Base-by-base conservation (phyloP, 2,888 invertebrate species). In the Mechanitis messenoides region DNA sequence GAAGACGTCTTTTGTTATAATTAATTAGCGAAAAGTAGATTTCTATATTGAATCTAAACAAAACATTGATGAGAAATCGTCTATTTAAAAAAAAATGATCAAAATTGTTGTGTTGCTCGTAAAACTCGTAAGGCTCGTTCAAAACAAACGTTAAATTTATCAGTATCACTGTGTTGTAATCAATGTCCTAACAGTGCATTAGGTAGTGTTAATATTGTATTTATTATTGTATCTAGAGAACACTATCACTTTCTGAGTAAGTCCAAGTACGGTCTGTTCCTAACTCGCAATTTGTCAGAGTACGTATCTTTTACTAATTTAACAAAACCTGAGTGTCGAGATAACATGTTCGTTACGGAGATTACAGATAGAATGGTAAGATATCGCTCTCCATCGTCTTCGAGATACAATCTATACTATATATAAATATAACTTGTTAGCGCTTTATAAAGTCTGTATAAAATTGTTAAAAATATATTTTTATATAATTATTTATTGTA, bases 161-260 rank as follows among this genome's bases (percentile, higher is more conserved):
- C 20, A 20, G 20, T 83, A 85, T 84, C 85, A 87, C 84, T 83
- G 20, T 20, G 0, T 20, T 20, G 20, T 20, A 20, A 20, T 20
- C 20, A 20, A 20, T 20, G 20, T 20, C 20, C 20, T 79, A 81
- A 84, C 84, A 79, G 80, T 80, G 78, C 79, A 82, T 68, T 68
- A 69, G 69, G 68, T 69, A 70, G 67, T 69, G 69, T 68, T 71
- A 71, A 70, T 67, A 70, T 64, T 62, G 69, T 69, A 72, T 71
- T 69, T 71, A 69, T 71, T 70, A 72, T 87, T 77, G 83, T 81
- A 85, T 84, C 84, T 86, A 85, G 85, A 78, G 75, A 77, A 77
- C 80, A 84, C 85, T 87, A 87, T 85, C 83, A 84, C 78, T 83
- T 85, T 83, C 79, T 74, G 77, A 71, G 74, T 74, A 75, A 79